phyloP scores from a whole-genome alignment of 2,113 vertebrate species.

The Leuciscus idus region DNA sequence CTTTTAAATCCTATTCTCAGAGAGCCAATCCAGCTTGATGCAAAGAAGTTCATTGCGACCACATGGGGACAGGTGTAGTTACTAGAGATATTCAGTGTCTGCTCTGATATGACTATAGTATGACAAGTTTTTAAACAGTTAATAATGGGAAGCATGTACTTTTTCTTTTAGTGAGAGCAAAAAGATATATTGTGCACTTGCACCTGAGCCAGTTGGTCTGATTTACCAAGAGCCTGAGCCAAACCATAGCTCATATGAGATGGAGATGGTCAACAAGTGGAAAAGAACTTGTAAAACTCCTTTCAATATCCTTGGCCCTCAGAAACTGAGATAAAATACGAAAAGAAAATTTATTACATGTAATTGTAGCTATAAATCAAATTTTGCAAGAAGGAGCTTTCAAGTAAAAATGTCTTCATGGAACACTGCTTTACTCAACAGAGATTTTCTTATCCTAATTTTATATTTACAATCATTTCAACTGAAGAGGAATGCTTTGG shows the following conservation, averaged over 20 bases:
- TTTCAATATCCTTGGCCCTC: conserved; percentile 45
- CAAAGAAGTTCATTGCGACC: conserved; percentile 24
- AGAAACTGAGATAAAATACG: conserved; percentile 11
- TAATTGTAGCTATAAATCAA: conserved; percentile 36
- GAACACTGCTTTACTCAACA: conserved; percentile 10
- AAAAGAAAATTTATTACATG: conserved; percentile 33
- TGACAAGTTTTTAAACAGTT: no score
- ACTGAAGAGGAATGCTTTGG: conserved; percentile 32
- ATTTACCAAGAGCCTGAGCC: conserved; percentile 5
- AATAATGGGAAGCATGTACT: conserved; percentile 11
- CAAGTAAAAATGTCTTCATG: neutral
- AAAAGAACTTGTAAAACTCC: conserved; percentile 35
- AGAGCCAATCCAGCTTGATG: conserved; percentile 24
- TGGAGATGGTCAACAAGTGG: conserved; percentile 40
- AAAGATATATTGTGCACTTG: conserved; percentile 4
- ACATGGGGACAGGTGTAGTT: conserved; percentile 23
- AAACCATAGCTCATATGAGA: conserved; percentile 25
- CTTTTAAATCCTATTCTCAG: conserved; percentile 52
- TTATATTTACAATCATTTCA: conserved; percentile 51
- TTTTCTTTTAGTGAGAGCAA: conserved; percentile 18
- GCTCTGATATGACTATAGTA: neutral
- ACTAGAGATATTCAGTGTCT: neutral
- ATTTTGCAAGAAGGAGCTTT: neutral
- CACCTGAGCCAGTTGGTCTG: conserved; percentile 37
- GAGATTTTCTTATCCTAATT: conserved; percentile 41